Evolutionary conservation across 2,888 invertebrate genomes (phyloP), one percentile per base, ranked within the genome.

Genomic region (Macaria liturata): DNA sequence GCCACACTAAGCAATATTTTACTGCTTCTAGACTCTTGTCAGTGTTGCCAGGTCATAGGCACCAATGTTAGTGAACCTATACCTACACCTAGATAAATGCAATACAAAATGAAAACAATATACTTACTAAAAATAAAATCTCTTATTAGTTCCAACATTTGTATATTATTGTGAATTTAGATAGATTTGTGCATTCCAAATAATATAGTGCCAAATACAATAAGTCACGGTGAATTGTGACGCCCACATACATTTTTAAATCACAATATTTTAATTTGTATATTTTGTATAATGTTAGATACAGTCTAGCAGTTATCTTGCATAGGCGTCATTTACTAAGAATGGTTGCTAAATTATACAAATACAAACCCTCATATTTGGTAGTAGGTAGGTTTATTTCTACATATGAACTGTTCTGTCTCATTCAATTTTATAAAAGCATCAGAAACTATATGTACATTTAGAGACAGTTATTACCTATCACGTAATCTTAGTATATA

Each of bases 161-260:
- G 75, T 75, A 62, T 50, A 60, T 61, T 56, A 57, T 39, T 39
- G 39, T 59, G 51, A 59, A 59, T 69, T 76, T 88, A 87, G 85
- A 85, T 86, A 86, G 81, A 85, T 77, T 78, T 83, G 81, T 81
- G 84, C 83, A 83, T 89, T 85, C 88, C 89, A 90, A 91, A 89
- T 87, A 82, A 81, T 80, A 80, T 84, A 86, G 91, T 91, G 91
- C 91, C 91, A 91, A 91, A 91, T 86, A 86, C 76, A 75, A 72
- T 74, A 51, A 76, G 63, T 64, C 66, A 61, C 62, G 32, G 32
- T 40, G 40, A 44, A 54, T n/a, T 43, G 53, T 54, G 50, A 48
- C 55, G 53, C 60, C 76, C 74, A 78, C 74, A 73, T 79, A 78
- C 75, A 73, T 80, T 82, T 83, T 70, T 71, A 65, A 82, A 88